These are phyloP conservation scores for Chaenocephalus aceratus DNA, from an alignment of 2,113 vertebrate genomes.

Conservation along the genomic window DNA sequence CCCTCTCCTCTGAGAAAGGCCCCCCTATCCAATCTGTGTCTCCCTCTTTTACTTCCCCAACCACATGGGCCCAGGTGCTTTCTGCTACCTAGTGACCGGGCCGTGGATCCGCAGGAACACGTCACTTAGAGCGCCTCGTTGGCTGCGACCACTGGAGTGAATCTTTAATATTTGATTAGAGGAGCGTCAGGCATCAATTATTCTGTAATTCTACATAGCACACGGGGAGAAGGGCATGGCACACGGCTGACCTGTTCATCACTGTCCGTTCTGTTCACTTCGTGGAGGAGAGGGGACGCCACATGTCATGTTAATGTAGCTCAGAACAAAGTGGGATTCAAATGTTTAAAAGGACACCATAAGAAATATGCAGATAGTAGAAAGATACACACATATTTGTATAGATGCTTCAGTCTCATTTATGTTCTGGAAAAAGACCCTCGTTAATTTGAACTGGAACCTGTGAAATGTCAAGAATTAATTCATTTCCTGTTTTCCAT, in stretches of 20 bases:
- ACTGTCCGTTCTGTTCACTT: conserved; percentile 63
- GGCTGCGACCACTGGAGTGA: conserved; percentile 73
- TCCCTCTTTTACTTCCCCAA: conserved; percentile 12
- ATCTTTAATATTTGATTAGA: conserved; percentile 89
- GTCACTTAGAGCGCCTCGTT: conserved; percentile 53
- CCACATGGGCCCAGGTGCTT: conserved; percentile 45
- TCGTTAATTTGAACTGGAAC: conserved; percentile 75
- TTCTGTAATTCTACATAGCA: conserved; percentile 62
- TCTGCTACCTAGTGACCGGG: conserved; percentile 41
- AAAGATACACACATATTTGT: conserved; percentile 54
- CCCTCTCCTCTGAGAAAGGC: conserved; percentile 44
- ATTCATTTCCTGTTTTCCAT: conserved; percentile 67
- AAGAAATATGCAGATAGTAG: conserved; percentile 46
- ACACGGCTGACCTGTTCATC: conserved; percentile 66
- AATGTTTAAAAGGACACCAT: conserved; percentile 42
- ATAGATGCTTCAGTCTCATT: conserved; percentile 66
- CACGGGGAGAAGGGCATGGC: conserved; percentile 29
- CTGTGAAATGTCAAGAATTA: conserved; percentile 69
- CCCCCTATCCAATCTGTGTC: conserved; percentile 29
- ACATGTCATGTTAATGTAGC: conserved; percentile 62
- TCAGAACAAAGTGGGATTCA: conserved; percentile 51
- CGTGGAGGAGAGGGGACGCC: conserved; percentile 27
- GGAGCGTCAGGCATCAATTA: conserved; percentile 73
- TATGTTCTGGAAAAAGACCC: conserved; percentile 32
- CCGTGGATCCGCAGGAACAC: conserved; percentile 26